Evolutionary conservation across 2,113 vertebrate genomes (phyloP), one percentile per base, ranked within the genome.

Genomic region (Centropus bengalensis): DNA sequence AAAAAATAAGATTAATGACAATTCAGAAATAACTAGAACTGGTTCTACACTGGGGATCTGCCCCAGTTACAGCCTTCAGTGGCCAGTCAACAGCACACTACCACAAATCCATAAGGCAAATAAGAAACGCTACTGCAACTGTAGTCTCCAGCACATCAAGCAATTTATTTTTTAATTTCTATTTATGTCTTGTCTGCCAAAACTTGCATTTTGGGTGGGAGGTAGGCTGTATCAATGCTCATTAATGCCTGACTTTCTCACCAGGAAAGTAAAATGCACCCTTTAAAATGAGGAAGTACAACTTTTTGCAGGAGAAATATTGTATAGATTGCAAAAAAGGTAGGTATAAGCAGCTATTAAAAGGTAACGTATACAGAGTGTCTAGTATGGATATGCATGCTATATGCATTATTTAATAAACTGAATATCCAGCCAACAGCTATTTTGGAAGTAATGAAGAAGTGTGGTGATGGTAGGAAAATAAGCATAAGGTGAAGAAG

Each of bases 21-120:
- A 94, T 73, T 96, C 95, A 94, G 82, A 92, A 96, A 96, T 95
- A 96, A 83, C 94, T 90, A 88, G 93, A 91, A 90, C 56, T 78
- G 88, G 90, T 88, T 83, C 87, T 84, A 71, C 83, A 44, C 91
- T 84, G 66, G 94, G 88, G 94, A 96, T 93, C 89, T 97, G 94
- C 88, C 91, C 93, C 88, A 96, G 86, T 96, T 96, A 23, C 66
- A 86, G 86, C 79, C 83, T 89, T 60, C 76, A 47, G 88, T 75
- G 91, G 85, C 82, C 94, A 88, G 64, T 63, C 93, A 75, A 88
- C 71, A 81, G 85, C 75, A 22, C 68, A 64, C 19, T 76, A 59
- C 32, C 66, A 81, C 56, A 55, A 44, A 74, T 1, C 73, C 73
- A 56, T 6, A 10, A 9, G 81, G 59, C 71, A 58, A 52, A 64